A percentile compares a stretch with the other conserved stretches of the same genome.
Evolutionary conservation across 2,113 vertebrate genomes (phyloP).

Genomic region (Carassius gibelio): DNA sequence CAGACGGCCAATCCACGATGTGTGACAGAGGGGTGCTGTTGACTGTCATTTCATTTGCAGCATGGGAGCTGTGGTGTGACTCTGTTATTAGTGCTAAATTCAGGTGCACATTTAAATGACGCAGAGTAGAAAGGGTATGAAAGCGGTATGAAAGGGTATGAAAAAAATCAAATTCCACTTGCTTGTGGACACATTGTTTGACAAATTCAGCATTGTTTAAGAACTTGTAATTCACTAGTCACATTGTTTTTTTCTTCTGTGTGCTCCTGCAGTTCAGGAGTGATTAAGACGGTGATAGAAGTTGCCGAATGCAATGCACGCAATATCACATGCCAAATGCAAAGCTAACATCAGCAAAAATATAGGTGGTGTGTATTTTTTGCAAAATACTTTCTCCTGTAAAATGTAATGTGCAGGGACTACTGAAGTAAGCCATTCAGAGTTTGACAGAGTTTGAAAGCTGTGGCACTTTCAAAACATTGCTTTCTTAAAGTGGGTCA

Average conservation of each 20-base stretch:
- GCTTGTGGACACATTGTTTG: slow-evolving; percentile 10
- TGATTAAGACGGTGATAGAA: background rate
- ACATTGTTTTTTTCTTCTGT: background rate
- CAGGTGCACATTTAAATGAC: slow-evolving; percentile 18
- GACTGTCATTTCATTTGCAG: background rate
- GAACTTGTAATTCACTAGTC: background rate
- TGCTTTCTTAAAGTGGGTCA: background rate
- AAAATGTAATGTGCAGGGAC: background rate
- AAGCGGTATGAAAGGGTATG: too few relatives aligned
- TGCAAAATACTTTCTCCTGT: background rate
- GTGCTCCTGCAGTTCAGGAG: background rate
- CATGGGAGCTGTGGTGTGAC: slow-evolving; percentile 2
- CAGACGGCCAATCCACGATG: background rate
- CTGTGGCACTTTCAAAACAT: background rate
- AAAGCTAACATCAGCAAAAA: background rate
- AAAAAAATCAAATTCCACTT: background rate
- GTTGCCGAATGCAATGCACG: background rate
- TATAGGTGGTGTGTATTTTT: background rate
- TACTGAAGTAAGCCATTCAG: slow-evolving; percentile 2
- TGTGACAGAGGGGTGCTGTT: slow-evolving; percentile 35
- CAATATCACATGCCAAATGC: background rate
- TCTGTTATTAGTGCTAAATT: background rate
- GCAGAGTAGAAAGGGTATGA: background rate
- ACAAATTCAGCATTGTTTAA: background rate
- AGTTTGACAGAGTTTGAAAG: too few relatives aligned